Evolutionary conservation across 2,888 invertebrate genomes (phyloP).

Genomic region (Scaeva pyrastri): DNA sequence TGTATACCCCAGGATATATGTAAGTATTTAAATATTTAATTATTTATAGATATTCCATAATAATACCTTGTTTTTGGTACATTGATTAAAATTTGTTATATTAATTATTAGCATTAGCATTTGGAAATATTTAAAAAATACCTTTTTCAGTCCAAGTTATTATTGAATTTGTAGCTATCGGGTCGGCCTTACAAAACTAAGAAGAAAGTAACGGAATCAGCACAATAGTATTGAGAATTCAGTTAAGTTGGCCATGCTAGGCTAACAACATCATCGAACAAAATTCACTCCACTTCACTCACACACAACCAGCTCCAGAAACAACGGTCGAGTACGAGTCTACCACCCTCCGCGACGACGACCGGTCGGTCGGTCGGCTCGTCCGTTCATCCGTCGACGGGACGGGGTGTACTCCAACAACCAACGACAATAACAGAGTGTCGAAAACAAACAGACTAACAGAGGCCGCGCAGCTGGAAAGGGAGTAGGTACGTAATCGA

Average conservation of each 20-base stretch:
- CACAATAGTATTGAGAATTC: background rate
- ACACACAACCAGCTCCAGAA: background rate
- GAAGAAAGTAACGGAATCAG: background rate
- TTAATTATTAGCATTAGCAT: too few relatives aligned
- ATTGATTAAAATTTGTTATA: too few relatives aligned
- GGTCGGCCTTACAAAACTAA: too few relatives aligned
- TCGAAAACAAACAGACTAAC: slow-evolving; percentile 12
- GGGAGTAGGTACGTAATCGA: slow-evolving; percentile 59
- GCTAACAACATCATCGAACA: slow-evolving; percentile 14
- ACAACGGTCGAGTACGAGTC: background rate
- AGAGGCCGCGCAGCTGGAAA: slow-evolving; percentile 46
- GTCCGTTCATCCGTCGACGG: too few relatives aligned
- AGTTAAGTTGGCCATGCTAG: background rate
- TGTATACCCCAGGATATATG: too few relatives aligned
- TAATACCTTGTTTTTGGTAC: too few relatives aligned
- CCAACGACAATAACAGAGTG: slow-evolving; percentile 32
- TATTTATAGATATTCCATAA: too few relatives aligned
- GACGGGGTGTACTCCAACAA: slow-evolving; percentile 3
- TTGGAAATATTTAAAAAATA: too few relatives aligned
- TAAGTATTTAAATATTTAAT: too few relatives aligned
- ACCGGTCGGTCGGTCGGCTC: background rate
- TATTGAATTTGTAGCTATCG: too few relatives aligned
- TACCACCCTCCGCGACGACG: slow-evolving; percentile 44
- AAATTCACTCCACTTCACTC: background rate
- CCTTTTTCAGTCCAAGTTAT: too few relatives aligned